Conservation (phyloP, 2,888 invertebrate genomes). For the Chrysomela aeneicollis region DNA sequence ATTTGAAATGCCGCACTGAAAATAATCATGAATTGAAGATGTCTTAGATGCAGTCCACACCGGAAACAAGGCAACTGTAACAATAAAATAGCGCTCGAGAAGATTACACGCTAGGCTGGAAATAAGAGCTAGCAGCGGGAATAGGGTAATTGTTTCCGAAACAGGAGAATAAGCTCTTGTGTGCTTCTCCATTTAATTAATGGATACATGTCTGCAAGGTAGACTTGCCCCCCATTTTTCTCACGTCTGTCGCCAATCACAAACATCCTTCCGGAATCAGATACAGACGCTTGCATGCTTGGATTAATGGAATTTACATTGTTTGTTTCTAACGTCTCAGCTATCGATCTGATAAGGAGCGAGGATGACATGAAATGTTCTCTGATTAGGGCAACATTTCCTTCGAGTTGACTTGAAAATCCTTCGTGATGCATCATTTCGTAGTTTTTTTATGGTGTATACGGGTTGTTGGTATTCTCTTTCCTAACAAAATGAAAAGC, state of each 20-base stretch:
- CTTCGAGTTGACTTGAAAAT: background rate
- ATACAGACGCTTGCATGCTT: slow-evolving; percentile 28
- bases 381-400: background rate
- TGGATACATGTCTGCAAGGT: slow-evolving; percentile 52
- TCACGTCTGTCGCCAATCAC: slow-evolving; percentile 27
- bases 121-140: slow-evolving; percentile 46
- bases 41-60: background rate
- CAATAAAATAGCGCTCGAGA: slow-evolving; percentile 33
- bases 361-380: background rate
- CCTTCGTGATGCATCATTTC: background rate
- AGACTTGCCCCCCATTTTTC: slow-evolving; percentile 30
- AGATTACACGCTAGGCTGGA: slow-evolving; percentile 35
- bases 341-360: background rate
- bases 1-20: no score
- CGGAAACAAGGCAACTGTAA: slow-evolving; percentile 13
- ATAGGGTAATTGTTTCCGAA: slow-evolving; percentile 56
- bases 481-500: no score
- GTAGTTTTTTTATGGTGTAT: no score
- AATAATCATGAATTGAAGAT: no score
- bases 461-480: no score
- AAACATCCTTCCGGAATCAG: slow-evolving; percentile 27
- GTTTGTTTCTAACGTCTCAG: slow-evolving; percentile 22
- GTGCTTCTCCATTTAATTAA: slow-evolving; percentile 56
- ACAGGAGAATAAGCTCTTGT: slow-evolving; percentile 52
- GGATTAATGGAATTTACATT: slow-evolving; percentile 31